phyloP scores from a whole-genome alignment of 1,140 invertebrate genomes.

The Cardiocondyla obscurior region DNA sequence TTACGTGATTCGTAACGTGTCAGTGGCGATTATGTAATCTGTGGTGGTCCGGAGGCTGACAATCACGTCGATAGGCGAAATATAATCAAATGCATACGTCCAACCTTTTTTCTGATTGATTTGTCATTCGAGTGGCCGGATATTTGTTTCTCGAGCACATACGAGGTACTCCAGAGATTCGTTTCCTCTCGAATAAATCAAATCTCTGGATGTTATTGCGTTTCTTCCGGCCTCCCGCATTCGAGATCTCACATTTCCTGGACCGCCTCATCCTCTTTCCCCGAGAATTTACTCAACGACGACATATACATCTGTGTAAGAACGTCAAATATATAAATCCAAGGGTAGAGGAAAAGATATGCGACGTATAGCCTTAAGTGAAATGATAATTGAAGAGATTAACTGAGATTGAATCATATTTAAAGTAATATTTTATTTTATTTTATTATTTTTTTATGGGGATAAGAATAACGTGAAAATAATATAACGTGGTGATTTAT shows the following conservation, averaged over 20 bases:
- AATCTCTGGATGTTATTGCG: constrained; percentile 49
- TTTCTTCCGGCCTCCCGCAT: constrained; percentile 54
- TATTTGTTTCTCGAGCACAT: constrained; percentile 38
- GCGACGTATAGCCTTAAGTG: neutral
- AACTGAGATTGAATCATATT: constrained; percentile 3
- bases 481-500: neutral
- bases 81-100: constrained; percentile 21
- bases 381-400: constrained; percentile 1
- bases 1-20: neutral
- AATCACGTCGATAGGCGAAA: neutral
- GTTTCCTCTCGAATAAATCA: constrained; percentile 49
- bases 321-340: constrained; percentile 4
- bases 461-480: neutral
- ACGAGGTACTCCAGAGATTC: constrained; percentile 1
- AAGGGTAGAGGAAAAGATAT: neutral
- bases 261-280: constrained; percentile 7
- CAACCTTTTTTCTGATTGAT: constrained; percentile 39
- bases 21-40: neutral
- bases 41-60: neutral
- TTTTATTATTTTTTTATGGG: too few species aligned
- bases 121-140: constrained; percentile 31
- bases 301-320: constrained; percentile 13
- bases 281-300: constrained; percentile 31
- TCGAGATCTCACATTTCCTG: constrained; percentile 48
- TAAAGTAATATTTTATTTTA: neutral